phyloP scores from a whole-genome alignment of 2,797 vertebrate genomes.

The Phylloscopus collybita region DNA sequence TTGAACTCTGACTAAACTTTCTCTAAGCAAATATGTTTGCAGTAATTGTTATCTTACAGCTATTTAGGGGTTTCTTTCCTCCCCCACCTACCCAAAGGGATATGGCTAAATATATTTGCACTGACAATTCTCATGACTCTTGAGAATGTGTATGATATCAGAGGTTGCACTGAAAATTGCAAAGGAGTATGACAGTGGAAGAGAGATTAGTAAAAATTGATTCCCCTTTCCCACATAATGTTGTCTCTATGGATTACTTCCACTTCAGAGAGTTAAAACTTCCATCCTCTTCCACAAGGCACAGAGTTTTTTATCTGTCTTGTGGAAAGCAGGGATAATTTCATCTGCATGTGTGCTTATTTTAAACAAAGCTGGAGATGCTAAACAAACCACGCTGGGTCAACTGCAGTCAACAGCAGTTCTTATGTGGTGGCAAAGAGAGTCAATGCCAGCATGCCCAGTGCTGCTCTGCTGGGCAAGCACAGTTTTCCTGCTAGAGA shows the following conservation, averaged over 20 bases:
- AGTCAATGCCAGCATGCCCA: not conserved
- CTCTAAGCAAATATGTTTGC: conserved; percentile 38
- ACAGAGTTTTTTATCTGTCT: not conserved
- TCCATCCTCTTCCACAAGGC: not conserved
- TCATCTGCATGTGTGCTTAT: not conserved
- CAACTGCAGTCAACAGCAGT: not conserved
- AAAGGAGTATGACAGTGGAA: not conserved
- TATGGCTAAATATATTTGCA: conserved; percentile 65
- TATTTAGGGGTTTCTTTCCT: conserved; percentile 47
- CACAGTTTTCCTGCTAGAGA: not conserved
- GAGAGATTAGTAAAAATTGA: not conserved
- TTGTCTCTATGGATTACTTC: not conserved
- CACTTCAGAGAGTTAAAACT: not conserved
- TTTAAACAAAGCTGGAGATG: not conserved
- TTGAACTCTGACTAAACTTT: conserved; percentile 41
- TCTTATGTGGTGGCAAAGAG: not conserved
- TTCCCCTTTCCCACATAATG: conserved; percentile 23
- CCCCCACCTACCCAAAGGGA: conserved; percentile 46
- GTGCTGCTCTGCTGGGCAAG: not conserved
- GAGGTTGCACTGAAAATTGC: conserved; percentile 40
- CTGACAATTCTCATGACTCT: conserved; percentile 51
- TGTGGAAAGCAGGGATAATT: not conserved
- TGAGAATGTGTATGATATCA: not conserved
- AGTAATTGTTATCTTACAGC: conserved; percentile 54
- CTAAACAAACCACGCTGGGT: not conserved